Conservation (phyloP, 2,888 invertebrate genomes). For the Limnephilus auricula region DNA sequence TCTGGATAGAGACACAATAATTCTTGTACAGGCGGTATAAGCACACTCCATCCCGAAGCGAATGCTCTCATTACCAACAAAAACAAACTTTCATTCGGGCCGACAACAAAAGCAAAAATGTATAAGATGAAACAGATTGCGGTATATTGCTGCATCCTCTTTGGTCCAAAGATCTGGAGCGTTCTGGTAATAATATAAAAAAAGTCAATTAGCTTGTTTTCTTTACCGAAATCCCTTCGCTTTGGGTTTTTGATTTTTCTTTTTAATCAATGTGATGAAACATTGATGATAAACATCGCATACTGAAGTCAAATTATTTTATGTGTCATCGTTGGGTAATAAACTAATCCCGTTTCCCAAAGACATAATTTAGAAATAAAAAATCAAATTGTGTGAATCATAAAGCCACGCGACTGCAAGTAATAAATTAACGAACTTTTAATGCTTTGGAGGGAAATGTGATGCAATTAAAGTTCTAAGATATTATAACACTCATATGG, state of each 20-base stretch:
- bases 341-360: neutral
- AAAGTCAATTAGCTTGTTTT: neutral
- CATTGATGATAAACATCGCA: neutral
- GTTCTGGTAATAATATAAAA: conserved; percentile 8
- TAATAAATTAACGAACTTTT: neutral
- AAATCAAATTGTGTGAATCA: neutral
- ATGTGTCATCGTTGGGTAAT: neutral
- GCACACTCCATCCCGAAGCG: conserved; percentile 50
- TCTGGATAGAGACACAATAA: neutral
- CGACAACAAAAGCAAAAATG: conserved; percentile 45
- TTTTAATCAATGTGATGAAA: neutral
- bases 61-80: conserved; percentile 59
- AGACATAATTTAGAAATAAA: neutral
- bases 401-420: too few relatives aligned
- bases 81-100: conserved; percentile 53
- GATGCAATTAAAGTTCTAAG: neutral
- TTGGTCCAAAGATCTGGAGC: conserved; percentile 19
- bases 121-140: conserved; percentile 50
- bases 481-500: too few relatives aligned
- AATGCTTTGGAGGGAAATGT: neutral
- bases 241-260: neutral
- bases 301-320: neutral
- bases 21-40: conserved; percentile 21
- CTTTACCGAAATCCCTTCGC: neutral
- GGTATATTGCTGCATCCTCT: conserved; percentile 28